phyloP scores from a whole-genome alignment of 2,797 vertebrate species.

The Nyctibius grandis region DNA sequence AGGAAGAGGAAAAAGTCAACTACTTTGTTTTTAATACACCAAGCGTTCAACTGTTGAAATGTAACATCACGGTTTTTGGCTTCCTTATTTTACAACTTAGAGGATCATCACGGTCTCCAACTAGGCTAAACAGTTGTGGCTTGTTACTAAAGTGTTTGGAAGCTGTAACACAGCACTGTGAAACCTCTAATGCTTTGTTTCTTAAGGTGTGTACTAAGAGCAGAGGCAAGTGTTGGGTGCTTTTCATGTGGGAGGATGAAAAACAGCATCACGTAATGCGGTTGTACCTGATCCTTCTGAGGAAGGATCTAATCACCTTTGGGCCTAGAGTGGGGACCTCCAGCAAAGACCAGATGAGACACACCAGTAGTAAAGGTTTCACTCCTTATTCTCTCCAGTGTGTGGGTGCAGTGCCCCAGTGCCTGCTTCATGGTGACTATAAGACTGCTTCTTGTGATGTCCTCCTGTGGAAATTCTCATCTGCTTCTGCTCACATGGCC shows the following conservation, averaged over 20 bases:
- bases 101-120: not conserved
- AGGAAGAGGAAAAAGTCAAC: not conserved
- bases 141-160: not conserved
- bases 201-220: not conserved
- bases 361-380: not conserved
- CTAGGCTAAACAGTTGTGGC: not conserved
- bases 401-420: not conserved
- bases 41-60: not conserved
- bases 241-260: not conserved
- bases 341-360: not conserved
- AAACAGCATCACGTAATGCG: accelerated
- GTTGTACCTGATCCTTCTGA: not conserved
- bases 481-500: not conserved
- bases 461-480: not conserved
- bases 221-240: not conserved
- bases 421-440: not conserved
- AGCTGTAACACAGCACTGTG: not conserved
- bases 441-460: not conserved
- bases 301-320: not conserved
- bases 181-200: accelerated
- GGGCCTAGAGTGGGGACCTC: not conserved
- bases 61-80: not conserved
- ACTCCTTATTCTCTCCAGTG: not conserved
- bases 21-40: not conserved
- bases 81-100: not conserved